A percentile compares a stretch with the other conserved stretches of the same genome.
phyloP scores from a whole-genome alignment of 2,888 invertebrate species.

The Patella ulyssiponensis region DNA sequence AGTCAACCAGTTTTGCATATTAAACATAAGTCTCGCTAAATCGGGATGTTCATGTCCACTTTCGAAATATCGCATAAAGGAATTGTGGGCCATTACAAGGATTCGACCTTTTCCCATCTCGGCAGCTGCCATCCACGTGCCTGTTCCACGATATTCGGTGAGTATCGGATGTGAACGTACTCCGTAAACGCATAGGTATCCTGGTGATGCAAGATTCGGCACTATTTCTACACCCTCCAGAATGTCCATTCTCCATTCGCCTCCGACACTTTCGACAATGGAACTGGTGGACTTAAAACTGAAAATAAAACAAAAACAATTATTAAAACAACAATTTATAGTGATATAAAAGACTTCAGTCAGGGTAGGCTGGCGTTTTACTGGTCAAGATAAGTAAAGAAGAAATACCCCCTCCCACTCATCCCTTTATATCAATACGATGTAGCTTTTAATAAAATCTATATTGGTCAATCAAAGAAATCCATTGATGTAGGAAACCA shows the following conservation, averaged over 20 bases:
- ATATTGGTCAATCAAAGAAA: too few relatives aligned
- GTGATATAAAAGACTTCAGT: too few relatives aligned
- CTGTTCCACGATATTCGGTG: not conserved
- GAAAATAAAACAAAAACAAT: too few relatives aligned
- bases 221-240: not conserved
- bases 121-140: not conserved
- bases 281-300: too few relatives aligned
- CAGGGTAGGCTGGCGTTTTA: too few relatives aligned
- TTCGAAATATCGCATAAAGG: not conserved
- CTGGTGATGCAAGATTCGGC: not conserved
- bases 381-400: too few relatives aligned
- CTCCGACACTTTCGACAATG: not conserved
- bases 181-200: not conserved
- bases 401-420: too few relatives aligned
- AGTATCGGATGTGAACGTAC: conserved; percentile 1
- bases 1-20: conserved; percentile 4
- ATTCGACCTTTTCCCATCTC: not conserved
- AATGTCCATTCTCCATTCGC: not conserved
- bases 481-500: too few relatives aligned
- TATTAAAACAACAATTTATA: too few relatives aligned
- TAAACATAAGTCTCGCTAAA: not conserved
- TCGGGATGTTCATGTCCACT: not conserved
- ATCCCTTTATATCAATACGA: too few relatives aligned
- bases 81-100: not conserved
- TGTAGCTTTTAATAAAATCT: too few relatives aligned